Percentiles rank a stretch among this genome's conserved stretches.
These are phyloP conservation scores for Phengaris arion DNA, from an alignment of 2,888 invertebrate genomes.

Conservation along the genomic window DNA sequence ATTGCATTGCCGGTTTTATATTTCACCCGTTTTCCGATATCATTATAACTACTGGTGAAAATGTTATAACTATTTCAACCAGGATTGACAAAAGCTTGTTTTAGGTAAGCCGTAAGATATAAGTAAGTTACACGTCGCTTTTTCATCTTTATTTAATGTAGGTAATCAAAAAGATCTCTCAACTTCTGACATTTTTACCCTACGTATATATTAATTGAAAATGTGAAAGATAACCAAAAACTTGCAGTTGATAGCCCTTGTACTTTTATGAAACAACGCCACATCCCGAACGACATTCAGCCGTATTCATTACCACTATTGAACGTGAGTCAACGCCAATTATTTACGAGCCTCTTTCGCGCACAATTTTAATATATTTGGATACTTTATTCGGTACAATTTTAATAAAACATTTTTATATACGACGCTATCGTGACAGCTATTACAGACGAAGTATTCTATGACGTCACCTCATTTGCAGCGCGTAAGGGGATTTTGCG, in stretches of 20 bases:
- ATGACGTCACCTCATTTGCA: not conserved
- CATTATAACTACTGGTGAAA: not conserved
- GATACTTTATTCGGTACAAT: conserved; percentile 9
- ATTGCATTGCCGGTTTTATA: conserved; percentile 10
- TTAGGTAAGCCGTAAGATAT: not conserved
- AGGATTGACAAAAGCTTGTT: not conserved
- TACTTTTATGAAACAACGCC: not conserved
- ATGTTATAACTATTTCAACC: not conserved
- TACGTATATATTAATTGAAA: not conserved
- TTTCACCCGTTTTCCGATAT: conserved; percentile 8
- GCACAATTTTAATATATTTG: conserved; percentile 16
- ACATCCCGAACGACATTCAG: conserved; percentile 11
- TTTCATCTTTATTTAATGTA: too few relatives aligned
- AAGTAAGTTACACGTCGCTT: too few relatives aligned
- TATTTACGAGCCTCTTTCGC: conserved; percentile 16
- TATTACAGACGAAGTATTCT: not conserved
- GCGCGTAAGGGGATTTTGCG: not conserved
- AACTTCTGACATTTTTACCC: too few relatives aligned
- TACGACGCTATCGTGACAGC: conserved; percentile 15
- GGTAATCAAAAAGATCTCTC: too few relatives aligned
- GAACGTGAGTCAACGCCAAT: conserved; percentile 18
- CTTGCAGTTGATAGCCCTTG: not conserved
- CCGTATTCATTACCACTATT: conserved; percentile 25
- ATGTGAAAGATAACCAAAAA: not conserved
- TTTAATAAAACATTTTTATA: conserved; percentile 18